Percentiles rank a stretch among this genome's conserved stretches.
These are phyloP conservation scores for Terrapene triunguis DNA, from an alignment of 2,113 vertebrate species.

Conservation along the genomic window DNA sequence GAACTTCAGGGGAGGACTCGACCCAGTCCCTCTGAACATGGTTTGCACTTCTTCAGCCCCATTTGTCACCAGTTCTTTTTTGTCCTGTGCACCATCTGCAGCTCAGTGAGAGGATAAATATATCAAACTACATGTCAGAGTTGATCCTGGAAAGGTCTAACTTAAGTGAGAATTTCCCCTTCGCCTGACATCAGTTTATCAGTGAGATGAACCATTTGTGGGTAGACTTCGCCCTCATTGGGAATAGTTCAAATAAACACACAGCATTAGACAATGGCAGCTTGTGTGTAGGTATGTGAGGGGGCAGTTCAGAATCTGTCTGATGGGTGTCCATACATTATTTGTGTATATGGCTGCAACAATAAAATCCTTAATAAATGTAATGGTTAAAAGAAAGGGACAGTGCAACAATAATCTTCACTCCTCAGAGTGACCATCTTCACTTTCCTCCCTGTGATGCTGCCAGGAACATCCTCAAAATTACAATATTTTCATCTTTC, in stretches of 20 bases:
- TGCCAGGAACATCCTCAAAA: background rate
- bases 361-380: background rate
- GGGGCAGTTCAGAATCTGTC: background rate
- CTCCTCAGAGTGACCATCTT: rapidly evolving
- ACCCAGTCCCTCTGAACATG: background rate
- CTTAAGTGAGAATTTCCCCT: background rate
- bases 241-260: background rate
- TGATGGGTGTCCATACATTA: background rate
- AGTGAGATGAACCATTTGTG: background rate
- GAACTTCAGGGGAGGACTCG: background rate
- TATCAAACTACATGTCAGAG: background rate
- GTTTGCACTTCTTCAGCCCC: background rate
- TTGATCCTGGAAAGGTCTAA: background rate
- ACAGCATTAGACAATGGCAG: too few relatives aligned
- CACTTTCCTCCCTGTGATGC: background rate
- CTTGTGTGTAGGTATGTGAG: background rate
- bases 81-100: background rate
- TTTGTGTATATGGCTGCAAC: too few relatives aligned
- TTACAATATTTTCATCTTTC: background rate
- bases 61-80: background rate
- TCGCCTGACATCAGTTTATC: background rate
- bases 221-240: rapidly evolving
- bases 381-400: background rate
- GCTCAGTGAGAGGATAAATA: background rate
- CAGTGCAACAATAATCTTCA: too few relatives aligned